Base-by-base conservation (phyloP, 2,113 vertebrate species). In the Corapipo altera region DNA sequence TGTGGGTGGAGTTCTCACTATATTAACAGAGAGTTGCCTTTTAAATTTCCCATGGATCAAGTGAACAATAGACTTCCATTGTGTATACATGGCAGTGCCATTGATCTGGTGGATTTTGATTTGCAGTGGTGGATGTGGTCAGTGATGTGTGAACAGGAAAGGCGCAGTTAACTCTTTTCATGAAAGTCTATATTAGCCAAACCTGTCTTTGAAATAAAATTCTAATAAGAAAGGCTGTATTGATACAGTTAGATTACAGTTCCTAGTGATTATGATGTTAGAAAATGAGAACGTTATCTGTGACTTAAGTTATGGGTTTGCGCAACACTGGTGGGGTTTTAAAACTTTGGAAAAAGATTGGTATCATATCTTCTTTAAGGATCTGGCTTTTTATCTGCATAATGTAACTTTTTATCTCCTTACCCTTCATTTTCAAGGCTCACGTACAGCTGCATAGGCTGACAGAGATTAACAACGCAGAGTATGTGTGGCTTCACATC, bases 91-190 rank as follows among this genome's bases (percentile, higher is more conserved):
- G 75, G 66, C 44, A 51, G 46, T 69, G 48, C 44, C 71, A 95
- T 87, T 89, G 88, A 92, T 86, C 79, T 51, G 67, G 88, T 90
- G 61, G 85, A 91, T 90, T 87, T 32, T 61, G 74, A 52, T 55
- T 48, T 83, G 51, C 55, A 70, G 51, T 37, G 8, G 61, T 55
- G 67, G 46, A 93, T 82, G 41, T 22, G 51, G 61, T 61, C 4
- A 10, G 58, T 65, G 88, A 71, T 72, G 77, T 70, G 66, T 87
- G 91, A 83, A 64, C 27, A 78, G 54, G 23, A 89, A 59, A 65
- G 67, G 51, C 64, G 33, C 39, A 55, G 77, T 83, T 85, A 84
- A 71, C 52, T 81, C 52, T 83, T 58, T 64, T 61, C 7, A 14
- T 39, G 35, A 51, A 69, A n/a, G 44, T 17, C 71, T 87, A 0